Base-by-base conservation (phyloP, 2,113 vertebrate genomes). In the Protomyctophum bolini region DNA sequence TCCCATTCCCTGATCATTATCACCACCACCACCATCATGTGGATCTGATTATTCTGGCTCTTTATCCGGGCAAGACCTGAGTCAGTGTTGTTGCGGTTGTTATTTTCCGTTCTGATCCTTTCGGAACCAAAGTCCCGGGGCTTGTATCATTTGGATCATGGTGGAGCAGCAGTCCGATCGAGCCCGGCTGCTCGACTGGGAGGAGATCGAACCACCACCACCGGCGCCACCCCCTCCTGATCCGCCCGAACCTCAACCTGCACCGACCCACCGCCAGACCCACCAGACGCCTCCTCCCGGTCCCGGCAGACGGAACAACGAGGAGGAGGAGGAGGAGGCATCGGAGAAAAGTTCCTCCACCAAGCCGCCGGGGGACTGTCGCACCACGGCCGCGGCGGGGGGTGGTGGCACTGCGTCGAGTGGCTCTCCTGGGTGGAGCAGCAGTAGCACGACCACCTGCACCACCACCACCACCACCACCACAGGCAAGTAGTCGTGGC, bases 171-270 rank as follows among this genome's bases (percentile, higher is more conserved):
- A 95, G 80, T 94, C 94, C 70, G 96, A 97, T 85, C 93, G 94
- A 85, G 96, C 96, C 86, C 96, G 95, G 88, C 93, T 98, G 68
- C 92, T 98, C 72, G 93, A 95, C 90, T 97, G 95, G 95, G 95
- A 97, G 91, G 95, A 98, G 92, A 93, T 94, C 83, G 33, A 41
- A 41, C 95, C 95, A 7, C 93, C 93, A 60, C 52, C 11, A 7
- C 93, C 93, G 5, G 3, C 33, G 63, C 52, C 11, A 7, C 93
- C 93, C 3, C 33, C 33, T 4, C 33, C 33, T 41, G 3, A 3
- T 60, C 52, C 11, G 6, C 86, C 93, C 29, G 91, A 93, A 50
- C 87, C 84, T 21, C 21, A 21, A 21, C 21, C 21, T n/a, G n/a
- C n/a, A 41, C 33, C 33, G 33, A 41, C 33, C 33, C 33, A 41